These are phyloP conservation scores for Camptogramma bilineatum DNA, from an alignment of 2,888 invertebrate genomes.

Conservation along the genomic window DNA sequence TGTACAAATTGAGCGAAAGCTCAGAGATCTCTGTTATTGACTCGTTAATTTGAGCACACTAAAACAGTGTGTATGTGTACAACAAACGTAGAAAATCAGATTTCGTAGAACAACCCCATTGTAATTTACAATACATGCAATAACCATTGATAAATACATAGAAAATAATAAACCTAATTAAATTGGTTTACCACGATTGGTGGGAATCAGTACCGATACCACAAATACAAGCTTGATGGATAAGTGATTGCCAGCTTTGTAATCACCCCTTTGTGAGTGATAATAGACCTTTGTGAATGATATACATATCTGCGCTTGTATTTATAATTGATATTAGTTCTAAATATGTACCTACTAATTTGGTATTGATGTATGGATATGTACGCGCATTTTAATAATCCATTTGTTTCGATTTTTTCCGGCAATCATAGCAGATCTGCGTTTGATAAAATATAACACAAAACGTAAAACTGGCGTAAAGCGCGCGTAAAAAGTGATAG, in stretches of 20 bases:
- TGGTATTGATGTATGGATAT: not conserved
- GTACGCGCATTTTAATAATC: not conserved
- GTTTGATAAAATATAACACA: no score
- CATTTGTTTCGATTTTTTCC: not conserved
- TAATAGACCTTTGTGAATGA: no score
- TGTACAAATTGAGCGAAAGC: no score
- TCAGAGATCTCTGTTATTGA: no score
- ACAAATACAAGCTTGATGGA: conserved; percentile 14
- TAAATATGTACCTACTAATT: not conserved
- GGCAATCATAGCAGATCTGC: no score
- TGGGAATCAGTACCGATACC: conserved; percentile 15
- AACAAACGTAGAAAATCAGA: no score
- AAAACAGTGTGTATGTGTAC: no score
- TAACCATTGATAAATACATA: not conserved
- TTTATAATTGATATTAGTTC: no score
- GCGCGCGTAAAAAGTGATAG: no score
- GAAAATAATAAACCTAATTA: conserved; percentile 18
- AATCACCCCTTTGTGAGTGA: conserved; percentile 14
- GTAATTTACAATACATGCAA: not conserved
- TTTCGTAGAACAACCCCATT: not conserved
- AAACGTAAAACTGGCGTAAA: no score
- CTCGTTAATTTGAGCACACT: no score
- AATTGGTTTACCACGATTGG: conserved; percentile 25
- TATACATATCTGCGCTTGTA: conserved; percentile 1
- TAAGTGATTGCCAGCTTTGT: conserved; percentile 26